Base-by-base conservation (phyloP, 2,888 invertebrate genomes). In the Disparrhopalites patrizii region DNA sequence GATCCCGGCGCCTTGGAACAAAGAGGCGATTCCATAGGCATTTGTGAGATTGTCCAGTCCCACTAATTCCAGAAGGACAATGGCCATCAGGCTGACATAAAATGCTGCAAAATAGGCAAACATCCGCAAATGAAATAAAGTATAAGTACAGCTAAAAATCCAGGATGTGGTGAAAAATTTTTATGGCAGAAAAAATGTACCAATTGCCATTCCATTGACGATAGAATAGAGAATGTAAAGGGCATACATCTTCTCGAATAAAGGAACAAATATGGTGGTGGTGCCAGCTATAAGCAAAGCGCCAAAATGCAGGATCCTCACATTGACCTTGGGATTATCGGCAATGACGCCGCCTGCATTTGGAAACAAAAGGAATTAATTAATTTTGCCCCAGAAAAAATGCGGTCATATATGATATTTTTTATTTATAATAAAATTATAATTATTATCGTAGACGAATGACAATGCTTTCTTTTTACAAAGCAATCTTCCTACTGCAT, bases 71-170 rank as follows among this genome's bases (percentile, higher is more conserved):
- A 83, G 82, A 60, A 84, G 78, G 66, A 96, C 85, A 70, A 98
- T 91, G 5, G 97, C 95, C 65, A 97, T 87, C 43, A 98, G 83
- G 0, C 97, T 93, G 13, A 96, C 93, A 79, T 96, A 98, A 76
- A 92, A 92, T 30, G 97, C 97, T 93, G 83, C 10, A 85, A 70
- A 38, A 50, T 20, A 47, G n/a, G n/a, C n/a, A 40, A 51, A 55
- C 27, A 30, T n/a, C n/a, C n/a, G n/a, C n/a, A n/a, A n/a, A n/a
- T n/a, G n/a, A n/a, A n/a, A n/a, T n/a, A n/a, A n/a, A n/a, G n/a
- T n/a, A n/a, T n/a, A n/a, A n/a, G n/a, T n/a, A n/a, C n/a, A n/a
- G n/a, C n/a, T n/a, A n/a, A n/a, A n/a, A n/a, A n/a, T n/a, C n/a
- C n/a, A n/a, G n/a, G n/a, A n/a, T n/a, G n/a, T n/a, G n/a, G n/a